Conservation (phyloP, 1,140 invertebrate genomes). For the Drosophila tristis region DNA sequence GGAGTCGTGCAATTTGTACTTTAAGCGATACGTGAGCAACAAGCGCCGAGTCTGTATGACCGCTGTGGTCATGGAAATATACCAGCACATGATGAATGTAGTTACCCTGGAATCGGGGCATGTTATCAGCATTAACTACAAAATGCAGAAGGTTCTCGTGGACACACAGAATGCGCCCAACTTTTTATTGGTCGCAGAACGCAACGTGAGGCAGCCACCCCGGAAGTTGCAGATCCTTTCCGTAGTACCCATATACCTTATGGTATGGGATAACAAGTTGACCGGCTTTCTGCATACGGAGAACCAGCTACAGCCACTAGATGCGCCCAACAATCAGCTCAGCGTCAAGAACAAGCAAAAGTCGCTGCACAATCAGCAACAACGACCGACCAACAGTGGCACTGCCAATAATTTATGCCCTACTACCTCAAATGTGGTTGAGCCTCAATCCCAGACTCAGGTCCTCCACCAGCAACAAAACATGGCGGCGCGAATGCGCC, state of each 20-base stretch:
- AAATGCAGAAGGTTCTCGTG: constrained; percentile 69
- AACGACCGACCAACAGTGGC: constrained; percentile 5
- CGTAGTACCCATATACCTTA: constrained; percentile 58
- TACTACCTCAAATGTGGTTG: too few relatives aligned
- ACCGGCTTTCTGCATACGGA: constrained; percentile 63
- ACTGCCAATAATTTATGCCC: neutral
- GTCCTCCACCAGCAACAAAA: constrained; percentile 25
- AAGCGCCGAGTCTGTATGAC: constrained; percentile 88
- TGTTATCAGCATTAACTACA: constrained; percentile 85
- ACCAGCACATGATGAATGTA: constrained; percentile 92
- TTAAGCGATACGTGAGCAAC: constrained; percentile 90
- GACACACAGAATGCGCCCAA: constrained; percentile 67
- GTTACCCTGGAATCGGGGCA: constrained; percentile 91
- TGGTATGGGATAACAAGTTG: constrained; percentile 69
- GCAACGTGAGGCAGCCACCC: constrained; percentile 50
- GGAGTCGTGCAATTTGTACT: constrained; percentile 91
- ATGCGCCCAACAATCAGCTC: constrained; percentile 25
- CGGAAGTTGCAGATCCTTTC: constrained; percentile 71
- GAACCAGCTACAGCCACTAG: constrained; percentile 28
- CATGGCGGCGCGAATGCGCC: neutral
- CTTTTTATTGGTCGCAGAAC: constrained; percentile 62
- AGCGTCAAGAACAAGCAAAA: constrained; percentile 20
- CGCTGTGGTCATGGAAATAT: constrained; percentile 92
- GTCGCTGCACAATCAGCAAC: constrained; percentile 9
- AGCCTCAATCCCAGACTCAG: neutral